Conservation (phyloP, 2,113 vertebrate genomes). For the Phylloscopus trochiloides region DNA sequence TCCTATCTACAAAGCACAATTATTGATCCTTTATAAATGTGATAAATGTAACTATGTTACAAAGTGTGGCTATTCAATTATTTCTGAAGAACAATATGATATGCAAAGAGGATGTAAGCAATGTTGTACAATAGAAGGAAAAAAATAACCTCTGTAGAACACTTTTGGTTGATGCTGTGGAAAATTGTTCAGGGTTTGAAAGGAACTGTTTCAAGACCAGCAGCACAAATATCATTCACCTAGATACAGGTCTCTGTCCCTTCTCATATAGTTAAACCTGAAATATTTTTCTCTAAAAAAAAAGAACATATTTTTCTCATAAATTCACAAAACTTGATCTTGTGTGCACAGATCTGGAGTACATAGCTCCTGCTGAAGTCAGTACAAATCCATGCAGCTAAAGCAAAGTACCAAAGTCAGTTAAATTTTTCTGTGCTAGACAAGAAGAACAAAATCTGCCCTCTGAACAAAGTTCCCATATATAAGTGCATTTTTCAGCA, state of each 20-base stretch:
- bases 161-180: accelerated
- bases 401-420: neutral
- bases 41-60: neutral
- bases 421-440: neutral
- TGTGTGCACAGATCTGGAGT: neutral
- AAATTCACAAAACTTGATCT: neutral
- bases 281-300: neutral
- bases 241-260: neutral
- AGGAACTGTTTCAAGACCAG: neutral
- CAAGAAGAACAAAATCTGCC: neutral
- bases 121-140: neutral
- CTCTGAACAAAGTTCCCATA: neutral
- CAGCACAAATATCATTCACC: neutral
- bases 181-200: neutral
- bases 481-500: neutral
- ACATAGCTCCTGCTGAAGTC: neutral
- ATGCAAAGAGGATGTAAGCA: neutral
- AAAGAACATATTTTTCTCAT: neutral
- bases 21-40: neutral
- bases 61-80: neutral
- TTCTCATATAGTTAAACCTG: neutral
- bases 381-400: neutral
- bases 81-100: neutral
- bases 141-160: neutral
- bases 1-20: neutral